phyloP scores from a whole-genome alignment of 2,113 vertebrate species.

The Aphyosemion australe region DNA sequence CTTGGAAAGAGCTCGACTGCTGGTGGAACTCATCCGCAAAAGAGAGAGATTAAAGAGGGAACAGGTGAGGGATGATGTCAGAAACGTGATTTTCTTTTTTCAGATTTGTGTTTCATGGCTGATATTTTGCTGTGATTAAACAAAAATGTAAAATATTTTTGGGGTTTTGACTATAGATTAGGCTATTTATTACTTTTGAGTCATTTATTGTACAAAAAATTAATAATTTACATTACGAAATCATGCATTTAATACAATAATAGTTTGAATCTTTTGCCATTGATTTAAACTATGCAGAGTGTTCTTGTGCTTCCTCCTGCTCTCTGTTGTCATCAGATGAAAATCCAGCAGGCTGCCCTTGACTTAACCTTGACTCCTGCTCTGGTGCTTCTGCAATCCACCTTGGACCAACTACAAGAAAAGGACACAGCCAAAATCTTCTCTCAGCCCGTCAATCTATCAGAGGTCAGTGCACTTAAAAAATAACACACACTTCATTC shows the following conservation, averaged over 20 bases:
- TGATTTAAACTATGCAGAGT: constrained; percentile 7
- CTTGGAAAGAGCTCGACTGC: constrained; percentile 90
- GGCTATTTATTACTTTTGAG: no score
- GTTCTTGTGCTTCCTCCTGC: constrained; percentile 7
- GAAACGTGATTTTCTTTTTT: not conserved
- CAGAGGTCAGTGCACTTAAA: constrained; percentile 84
- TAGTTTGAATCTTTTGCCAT: not conserved
- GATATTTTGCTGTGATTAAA: no score
- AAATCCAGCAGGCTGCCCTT: constrained; percentile 91
- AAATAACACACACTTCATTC: not conserved
- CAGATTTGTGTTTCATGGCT: no score
- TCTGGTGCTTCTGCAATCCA: constrained; percentile 88
- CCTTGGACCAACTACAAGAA: constrained; percentile 93
- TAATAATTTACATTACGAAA: no score
- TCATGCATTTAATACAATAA: no score
- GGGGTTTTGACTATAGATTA: no score
- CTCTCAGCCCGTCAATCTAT: constrained; percentile 89
- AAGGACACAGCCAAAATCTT: constrained; percentile 94
- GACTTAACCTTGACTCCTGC: constrained; percentile 93
- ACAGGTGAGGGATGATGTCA: constrained; percentile 78
- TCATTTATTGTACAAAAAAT: no score
- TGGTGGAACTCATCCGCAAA: constrained; percentile 97
- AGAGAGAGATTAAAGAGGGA: constrained; percentile 96
- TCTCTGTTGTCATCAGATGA: constrained; percentile 80
- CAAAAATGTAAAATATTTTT: no score